These are phyloP conservation scores for Ganaspis sp. DNA, from an alignment of 1,140 invertebrate species.

Conservation along the genomic window DNA sequence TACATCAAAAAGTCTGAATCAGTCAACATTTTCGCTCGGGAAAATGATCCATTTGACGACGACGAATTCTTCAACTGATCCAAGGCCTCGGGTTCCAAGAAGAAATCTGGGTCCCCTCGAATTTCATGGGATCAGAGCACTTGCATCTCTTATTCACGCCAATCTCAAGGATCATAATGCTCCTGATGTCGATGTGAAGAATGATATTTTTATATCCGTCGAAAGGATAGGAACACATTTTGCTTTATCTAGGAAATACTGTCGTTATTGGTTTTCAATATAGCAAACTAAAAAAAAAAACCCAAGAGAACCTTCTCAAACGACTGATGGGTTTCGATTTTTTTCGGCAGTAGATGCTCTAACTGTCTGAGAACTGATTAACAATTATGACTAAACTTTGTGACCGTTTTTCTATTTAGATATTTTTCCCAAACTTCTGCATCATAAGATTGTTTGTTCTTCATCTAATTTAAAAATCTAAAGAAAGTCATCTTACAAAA, in stretches of 20 bases:
- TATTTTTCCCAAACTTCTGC: too few relatives aligned
- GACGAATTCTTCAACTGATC: conserved; percentile 87
- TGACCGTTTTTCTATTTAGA: too few relatives aligned
- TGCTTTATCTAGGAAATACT: background rate
- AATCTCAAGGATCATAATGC: conserved; percentile 9
- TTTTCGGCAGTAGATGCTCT: background rate
- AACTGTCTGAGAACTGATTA: background rate
- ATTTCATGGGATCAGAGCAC: conserved; percentile 20
- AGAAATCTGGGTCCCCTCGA: background rate
- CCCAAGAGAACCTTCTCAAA: conserved; percentile 10
- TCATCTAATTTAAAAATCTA: too few relatives aligned
- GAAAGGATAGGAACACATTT: background rate
- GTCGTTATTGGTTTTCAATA: background rate
- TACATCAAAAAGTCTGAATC: conserved; percentile 90
- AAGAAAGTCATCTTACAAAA: too few relatives aligned
- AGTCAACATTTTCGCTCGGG: conserved; percentile 89
- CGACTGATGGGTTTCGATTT: conserved; percentile 9
- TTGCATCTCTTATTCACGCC: conserved; percentile 24
- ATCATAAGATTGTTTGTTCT: too few relatives aligned
- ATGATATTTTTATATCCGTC: conserved; percentile 23
- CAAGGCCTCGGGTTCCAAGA: conserved; percentile 25
- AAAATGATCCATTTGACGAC: conserved; percentile 89
- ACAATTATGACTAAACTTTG: too few relatives aligned
- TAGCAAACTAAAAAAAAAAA: background rate
- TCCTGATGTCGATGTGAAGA: background rate